These are phyloP conservation scores for Hypomecis punctinalis DNA, from an alignment of 2,888 invertebrate genomes.

Conservation along the genomic window DNA sequence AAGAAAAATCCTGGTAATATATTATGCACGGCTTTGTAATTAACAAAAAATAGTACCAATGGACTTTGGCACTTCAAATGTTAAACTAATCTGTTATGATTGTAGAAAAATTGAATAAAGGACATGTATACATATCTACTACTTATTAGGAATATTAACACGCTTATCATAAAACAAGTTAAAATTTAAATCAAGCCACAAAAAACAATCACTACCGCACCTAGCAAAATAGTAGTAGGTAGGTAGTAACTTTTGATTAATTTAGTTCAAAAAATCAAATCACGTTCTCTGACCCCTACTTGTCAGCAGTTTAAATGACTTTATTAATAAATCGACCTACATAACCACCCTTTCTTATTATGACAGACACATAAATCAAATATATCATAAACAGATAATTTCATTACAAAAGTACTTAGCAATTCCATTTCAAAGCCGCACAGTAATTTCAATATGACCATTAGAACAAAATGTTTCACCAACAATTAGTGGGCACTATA, in stretches of 20 bases:
- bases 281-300: constrained; percentile 2
- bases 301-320: constrained; percentile 5
- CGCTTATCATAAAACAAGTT: no score
- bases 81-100: no score
- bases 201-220: no score
- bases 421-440: constrained; percentile 1
- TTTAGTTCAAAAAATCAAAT: constrained; percentile 1
- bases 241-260: neutral
- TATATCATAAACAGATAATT: constrained; percentile 13
- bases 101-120: no score
- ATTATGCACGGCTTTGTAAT: no score
- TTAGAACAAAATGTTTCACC: constrained; percentile 4
- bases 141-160: no score
- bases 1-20: no score
- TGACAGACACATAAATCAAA: constrained; percentile 14
- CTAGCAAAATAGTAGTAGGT: neutral
- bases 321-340: constrained; percentile 13
- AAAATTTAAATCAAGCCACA: no score
- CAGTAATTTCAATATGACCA: neutral
- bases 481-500: constrained; percentile 12
- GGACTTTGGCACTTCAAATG: no score
- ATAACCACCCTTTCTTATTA: constrained; percentile 6
- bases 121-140: no score
- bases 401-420: constrained; percentile 12
- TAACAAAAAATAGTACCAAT: no score